Base-by-base conservation (phyloP, 2,797 vertebrate species). In the Halcyon leucocephala region DNA sequence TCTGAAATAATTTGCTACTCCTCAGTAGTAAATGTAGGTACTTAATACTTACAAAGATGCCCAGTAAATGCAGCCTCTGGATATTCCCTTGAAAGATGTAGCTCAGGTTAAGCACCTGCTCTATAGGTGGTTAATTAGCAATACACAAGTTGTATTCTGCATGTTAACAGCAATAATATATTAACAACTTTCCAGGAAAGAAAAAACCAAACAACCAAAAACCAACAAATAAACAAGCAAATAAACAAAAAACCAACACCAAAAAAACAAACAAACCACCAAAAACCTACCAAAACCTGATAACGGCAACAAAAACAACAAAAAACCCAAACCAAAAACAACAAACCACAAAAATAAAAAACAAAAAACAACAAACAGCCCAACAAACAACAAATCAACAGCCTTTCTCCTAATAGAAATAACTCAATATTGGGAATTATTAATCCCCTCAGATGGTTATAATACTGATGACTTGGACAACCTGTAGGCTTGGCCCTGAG, bases 101-200 rank as follows among this genome's bases (percentile, higher is more conserved):
- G 22, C 89, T 91, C 82, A 89, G 89, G 71, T 92, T 83, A 91
- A 93, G 51, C 49, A 37, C 87, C 76, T 92, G 26, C 90, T 69
- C 76, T 85, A 57, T 81, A 74, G 67, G 69, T 94, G 67, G 57
- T 92, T 94, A 96, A 95, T 91, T 85, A 89, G 54, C 64, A 96
- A 91, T 81, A 93, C 91, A 65, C 24, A 72, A 69, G 52, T 87
- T 87, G 71, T 89, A 67, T 93, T 92, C 84, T 92, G 17, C 41
- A 61, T 55, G 54, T 19, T 93, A 87, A 87, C 41, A 82, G 37
- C n/a, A 82, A 65, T 60, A 85, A 70, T 58, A 62, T 14, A 19
- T 44, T 73, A 89, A 72, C 31, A 66, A 3, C n/a, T 49, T 71
- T 91, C 49, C 29, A 85, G 81, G 60, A 90, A 86, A 42, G 42